Conservation (phyloP, 2,113 vertebrate genomes). For the Gymnogyps californianus region DNA sequence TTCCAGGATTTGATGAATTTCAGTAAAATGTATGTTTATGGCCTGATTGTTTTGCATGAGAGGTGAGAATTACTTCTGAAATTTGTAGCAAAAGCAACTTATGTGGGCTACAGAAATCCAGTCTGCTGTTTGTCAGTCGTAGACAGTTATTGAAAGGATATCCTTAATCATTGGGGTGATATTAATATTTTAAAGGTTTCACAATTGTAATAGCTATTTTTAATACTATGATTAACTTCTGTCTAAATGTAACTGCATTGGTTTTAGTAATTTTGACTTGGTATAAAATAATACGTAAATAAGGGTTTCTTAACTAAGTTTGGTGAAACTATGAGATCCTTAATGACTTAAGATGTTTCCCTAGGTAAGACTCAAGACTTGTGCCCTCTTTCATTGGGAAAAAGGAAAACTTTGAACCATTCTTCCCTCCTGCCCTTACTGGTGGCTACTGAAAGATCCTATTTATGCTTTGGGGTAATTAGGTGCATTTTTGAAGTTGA, state of each 20-base stretch:
- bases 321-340: background rate
- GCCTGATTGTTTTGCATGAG: background rate
- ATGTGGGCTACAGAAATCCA: background rate
- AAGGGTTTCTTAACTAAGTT: background rate
- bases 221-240: background rate
- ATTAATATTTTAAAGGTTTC: slow-evolving; percentile 38
- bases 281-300: background rate
- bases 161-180: background rate
- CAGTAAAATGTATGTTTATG: background rate
- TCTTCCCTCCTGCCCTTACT: background rate
- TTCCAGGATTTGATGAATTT: background rate
- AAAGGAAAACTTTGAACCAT: background rate
- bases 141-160: slow-evolving; percentile 1
- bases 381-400: background rate
- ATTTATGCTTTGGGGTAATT: background rate
- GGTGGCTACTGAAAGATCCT: background rate
- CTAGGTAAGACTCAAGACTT: background rate
- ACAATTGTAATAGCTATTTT: background rate
- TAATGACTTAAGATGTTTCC: background rate
- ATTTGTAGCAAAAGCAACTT: background rate
- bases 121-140: slow-evolving; percentile 6
- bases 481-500: background rate
- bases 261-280: background rate
- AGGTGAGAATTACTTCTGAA: slow-evolving; percentile 16
- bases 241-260: background rate